Evolutionary conservation across 2,797 vertebrate species (phyloP).

Genomic region (Botia almorhae): DNA sequence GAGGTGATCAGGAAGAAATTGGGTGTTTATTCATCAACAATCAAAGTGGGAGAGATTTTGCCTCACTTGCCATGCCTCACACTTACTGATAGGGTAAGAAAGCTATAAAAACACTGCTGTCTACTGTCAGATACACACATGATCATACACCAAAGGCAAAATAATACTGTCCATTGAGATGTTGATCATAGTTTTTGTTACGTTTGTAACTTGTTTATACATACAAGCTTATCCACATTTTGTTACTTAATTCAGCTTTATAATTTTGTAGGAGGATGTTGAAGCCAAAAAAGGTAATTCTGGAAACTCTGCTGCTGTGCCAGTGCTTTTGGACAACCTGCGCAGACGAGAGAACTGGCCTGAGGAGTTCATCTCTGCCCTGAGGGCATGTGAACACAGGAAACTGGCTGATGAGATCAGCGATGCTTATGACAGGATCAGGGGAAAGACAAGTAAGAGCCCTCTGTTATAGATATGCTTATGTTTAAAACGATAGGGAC

Average conservation of each 20-base stretch:
- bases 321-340: constrained; percentile 74
- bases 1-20: constrained; percentile 70
- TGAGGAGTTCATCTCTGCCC: constrained; percentile 73
- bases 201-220: neutral
- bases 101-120: neutral
- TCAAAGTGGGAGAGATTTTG: constrained; percentile 72
- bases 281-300: constrained; percentile 70
- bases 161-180: neutral
- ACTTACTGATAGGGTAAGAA: constrained; percentile 71
- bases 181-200: neutral
- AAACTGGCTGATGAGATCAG: constrained; percentile 67
- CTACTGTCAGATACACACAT: neutral
- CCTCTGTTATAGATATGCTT: constrained; percentile 22
- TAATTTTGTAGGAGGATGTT: constrained; percentile 72
- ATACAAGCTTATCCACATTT: neutral
- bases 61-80: constrained; percentile 75
- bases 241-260: constrained; percentile 2
- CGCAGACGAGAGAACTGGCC: constrained; percentile 77
- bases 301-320: constrained; percentile 71
- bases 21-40: constrained; percentile 57
- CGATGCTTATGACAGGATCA: constrained; percentile 68
- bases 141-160: neutral
- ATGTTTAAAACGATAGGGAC: neutral
- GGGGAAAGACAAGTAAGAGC: constrained; percentile 63
- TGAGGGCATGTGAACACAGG: constrained; percentile 63